Percentiles rank a stretch among this genome's conserved stretches.
Conservation (phyloP, 2,797 vertebrate species). For the Aplochiton taeniatus region DNA sequence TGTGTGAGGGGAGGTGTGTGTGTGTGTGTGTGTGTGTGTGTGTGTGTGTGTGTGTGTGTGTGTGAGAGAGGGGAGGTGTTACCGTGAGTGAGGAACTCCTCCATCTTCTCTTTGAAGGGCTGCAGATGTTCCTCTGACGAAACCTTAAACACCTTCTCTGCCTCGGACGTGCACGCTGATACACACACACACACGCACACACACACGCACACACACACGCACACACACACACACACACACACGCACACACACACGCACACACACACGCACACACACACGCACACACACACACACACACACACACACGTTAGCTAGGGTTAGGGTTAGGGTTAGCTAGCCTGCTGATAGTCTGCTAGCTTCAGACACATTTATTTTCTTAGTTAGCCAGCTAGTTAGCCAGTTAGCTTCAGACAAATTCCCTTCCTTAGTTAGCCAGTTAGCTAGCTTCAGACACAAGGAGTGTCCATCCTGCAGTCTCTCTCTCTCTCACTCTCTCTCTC, state of each 20-base stretch:
- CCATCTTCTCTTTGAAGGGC: conserved; percentile 95
- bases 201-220: background rate
- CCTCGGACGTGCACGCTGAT: conserved; percentile 87
- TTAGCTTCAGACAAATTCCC: no score
- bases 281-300: background rate
- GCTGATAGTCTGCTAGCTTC: no score
- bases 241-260: background rate
- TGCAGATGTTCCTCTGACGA: conserved; percentile 89
- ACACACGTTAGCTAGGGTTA: background rate
- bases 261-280: background rate
- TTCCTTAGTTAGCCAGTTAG: no score
- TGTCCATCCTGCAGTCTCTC: no score
- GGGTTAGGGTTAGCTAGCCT: no score
- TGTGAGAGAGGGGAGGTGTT: background rate
- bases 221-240: no score
- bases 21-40: no score
- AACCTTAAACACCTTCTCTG: conserved; percentile 88
- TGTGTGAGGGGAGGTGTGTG: background rate
- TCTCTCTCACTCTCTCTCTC: no score
- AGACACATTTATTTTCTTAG: no score
- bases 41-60: background rate
- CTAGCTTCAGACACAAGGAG: no score
- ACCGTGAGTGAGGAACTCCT: conserved; percentile 77
- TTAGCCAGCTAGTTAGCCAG: no score
- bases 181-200: background rate